Base-by-base conservation (phyloP, 2,797 vertebrate genomes). In the Xiphophorus birchmanni region DNA sequence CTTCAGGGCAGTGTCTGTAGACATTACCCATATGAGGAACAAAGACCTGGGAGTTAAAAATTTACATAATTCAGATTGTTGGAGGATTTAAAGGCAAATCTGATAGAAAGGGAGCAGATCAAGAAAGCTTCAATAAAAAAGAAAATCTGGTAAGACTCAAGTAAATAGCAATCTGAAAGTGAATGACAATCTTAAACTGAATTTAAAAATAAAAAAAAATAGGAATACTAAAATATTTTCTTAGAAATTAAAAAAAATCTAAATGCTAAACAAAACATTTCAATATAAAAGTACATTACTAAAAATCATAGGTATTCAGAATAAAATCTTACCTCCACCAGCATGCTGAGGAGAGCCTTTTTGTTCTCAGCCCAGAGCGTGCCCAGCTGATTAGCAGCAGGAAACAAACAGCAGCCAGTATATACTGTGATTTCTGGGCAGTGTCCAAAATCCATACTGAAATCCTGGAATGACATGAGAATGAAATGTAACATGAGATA, bases 381-480 rank as follows among this genome's bases (percentile, higher is more conserved):
- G 54, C 96, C 93, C 80, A 99, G 97, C 78, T 97, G 97, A 35
- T 96, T 96, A 15, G 95, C 94, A 0, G 95, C 91, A 0, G 99
- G 99, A 85, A 98, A 99, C 78, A 96, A 94, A 86, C 99, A 99
- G 95, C 99, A 99, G 93, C 97, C 95, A 0, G 97, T 98, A 35
- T 99, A 99, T 40, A 98, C 97, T 0, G 97, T 99, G 94, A 99
- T 98, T 95, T 99, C 99, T 1, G 99, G 99, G 93, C 99, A 99
- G 63, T 97, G 98, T 52, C 98, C 99, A 84, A 97, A 97, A 4
- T 94, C 96, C 89, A 98, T 93, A 0, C 97, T 99, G 92, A 97
- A 99, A 93, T 99, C 99, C 99, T 99, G 78, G 58, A 90, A 93
- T 5, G 54, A 75, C 42, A 87, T 13, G 32, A 1, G 77, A 45